Evolutionary conservation across 2,888 invertebrate genomes (phyloP).

Genomic region (Vandiemenella viatica): DNA sequence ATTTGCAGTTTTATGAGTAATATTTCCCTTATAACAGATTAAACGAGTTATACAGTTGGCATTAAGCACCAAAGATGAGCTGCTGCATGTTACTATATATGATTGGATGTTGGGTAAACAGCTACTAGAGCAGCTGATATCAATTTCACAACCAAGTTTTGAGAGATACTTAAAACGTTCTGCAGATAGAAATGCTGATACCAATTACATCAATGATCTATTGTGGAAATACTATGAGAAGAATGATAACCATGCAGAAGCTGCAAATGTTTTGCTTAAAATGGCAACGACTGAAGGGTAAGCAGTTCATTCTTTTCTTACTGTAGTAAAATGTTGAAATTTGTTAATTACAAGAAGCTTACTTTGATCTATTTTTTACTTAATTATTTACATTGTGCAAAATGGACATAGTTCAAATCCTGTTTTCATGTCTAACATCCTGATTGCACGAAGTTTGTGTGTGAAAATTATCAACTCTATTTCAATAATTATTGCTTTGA

Average conservation of each 20-base stretch:
- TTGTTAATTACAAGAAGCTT: too few species aligned
- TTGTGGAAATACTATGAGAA: slow-evolving; percentile 95
- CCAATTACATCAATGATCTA: slow-evolving; percentile 54
- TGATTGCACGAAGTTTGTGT: too few species aligned
- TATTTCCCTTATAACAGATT: too few species aligned
- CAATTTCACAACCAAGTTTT: slow-evolving; percentile 50
- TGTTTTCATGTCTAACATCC: too few species aligned
- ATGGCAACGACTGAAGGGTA: slow-evolving; percentile 62
- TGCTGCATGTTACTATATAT: slow-evolving; percentile 80
- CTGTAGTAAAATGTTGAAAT: too few species aligned
- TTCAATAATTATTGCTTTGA: too few species aligned
- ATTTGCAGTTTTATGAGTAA: too few species aligned
- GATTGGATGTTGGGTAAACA: slow-evolving; percentile 79
- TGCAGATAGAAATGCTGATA: slow-evolving; percentile 37
- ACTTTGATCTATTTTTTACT: too few species aligned
- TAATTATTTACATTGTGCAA: too few species aligned
- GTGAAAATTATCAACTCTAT: too few species aligned
- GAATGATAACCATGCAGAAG: slow-evolving; percentile 78
- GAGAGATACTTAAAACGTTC: slow-evolving; percentile 52
- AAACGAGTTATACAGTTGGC: slow-evolving; percentile 32
- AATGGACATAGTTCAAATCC: too few species aligned
- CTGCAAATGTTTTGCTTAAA: slow-evolving; percentile 77
- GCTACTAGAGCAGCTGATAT: slow-evolving; percentile 52
- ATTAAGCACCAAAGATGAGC: slow-evolving; percentile 52
- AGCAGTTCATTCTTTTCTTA: slow-evolving; percentile 15